Conservation (phyloP, 1,140 invertebrate genomes). For the Ceratina calcarata region DNA sequence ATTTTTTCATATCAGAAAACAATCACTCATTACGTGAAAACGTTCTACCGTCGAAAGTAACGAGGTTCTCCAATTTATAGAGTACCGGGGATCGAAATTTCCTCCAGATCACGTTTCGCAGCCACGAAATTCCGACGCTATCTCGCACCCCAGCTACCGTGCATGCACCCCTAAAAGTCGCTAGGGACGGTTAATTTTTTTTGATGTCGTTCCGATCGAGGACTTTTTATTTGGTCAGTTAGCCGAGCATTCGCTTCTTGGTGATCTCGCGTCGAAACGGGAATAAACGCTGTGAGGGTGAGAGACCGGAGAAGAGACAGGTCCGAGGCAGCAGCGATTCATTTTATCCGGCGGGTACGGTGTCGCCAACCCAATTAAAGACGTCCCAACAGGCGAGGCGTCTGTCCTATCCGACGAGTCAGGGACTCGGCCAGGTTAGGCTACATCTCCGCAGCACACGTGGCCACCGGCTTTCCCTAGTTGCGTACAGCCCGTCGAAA, state of each 20-base stretch:
- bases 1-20: too few species aligned
- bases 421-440: constrained; percentile 31
- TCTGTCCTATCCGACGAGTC: constrained; percentile 63
- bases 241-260: too few species aligned
- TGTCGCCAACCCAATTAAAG: constrained; percentile 80
- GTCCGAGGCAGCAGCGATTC: constrained; percentile 56
- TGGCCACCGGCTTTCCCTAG: constrained; percentile 49
- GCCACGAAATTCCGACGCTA: not conserved
- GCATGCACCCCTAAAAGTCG: not conserved
- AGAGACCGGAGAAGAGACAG: constrained; percentile 38
- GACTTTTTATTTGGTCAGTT: not conserved
- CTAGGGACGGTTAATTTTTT: not conserved
- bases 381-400: constrained; percentile 74
- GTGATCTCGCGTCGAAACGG: too few species aligned
- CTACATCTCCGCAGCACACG: constrained; percentile 42
- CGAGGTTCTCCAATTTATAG: too few species aligned
- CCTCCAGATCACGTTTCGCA: not conserved
- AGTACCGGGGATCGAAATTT: not conserved
- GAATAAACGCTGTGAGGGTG: not conserved
- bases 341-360: constrained; percentile 72
- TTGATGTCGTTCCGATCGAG: not conserved
- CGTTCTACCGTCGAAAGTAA: too few species aligned
- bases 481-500: constrained; percentile 51
- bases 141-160: too few species aligned
- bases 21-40: too few species aligned